These are phyloP conservation scores for Ditylenchus weischeri DNA, from an alignment of 2,888 invertebrate species.

Conservation along the genomic window DNA sequence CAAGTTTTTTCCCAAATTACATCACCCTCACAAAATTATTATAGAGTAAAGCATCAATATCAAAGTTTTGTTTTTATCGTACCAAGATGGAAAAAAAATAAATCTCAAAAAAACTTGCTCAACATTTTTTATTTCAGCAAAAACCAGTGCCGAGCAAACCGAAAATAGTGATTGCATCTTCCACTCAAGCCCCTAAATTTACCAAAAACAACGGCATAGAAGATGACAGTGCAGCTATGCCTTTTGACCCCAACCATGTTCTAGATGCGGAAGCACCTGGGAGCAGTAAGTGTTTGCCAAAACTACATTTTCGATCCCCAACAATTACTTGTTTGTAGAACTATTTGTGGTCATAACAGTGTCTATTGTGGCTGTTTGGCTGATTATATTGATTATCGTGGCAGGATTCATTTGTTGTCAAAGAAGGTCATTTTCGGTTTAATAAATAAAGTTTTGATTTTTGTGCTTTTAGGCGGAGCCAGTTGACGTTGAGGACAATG, in stretches of 20 bases:
- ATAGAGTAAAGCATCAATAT: too few species aligned
- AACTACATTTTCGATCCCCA: not conserved
- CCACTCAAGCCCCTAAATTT: slow-evolving; percentile 1
- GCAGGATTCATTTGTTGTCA: slow-evolving; percentile 54
- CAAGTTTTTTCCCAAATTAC: too few species aligned
- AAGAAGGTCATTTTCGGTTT: slow-evolving; percentile 30
- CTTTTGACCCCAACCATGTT: slow-evolving; percentile 31
- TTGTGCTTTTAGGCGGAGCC: slow-evolving; percentile 29
- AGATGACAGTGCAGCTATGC: slow-evolving; percentile 16
- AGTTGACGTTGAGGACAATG: slow-evolving; percentile 45
- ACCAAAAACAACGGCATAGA: not conserved
- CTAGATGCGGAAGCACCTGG: slow-evolving; percentile 30
- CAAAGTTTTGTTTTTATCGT: too few species aligned
- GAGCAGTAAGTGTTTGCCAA: slow-evolving; percentile 26
- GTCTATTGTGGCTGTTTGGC: slow-evolving; percentile 56
- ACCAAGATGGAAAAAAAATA: too few species aligned
- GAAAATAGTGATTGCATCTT: slow-evolving; percentile 20
- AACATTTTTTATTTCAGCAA: slow-evolving; percentile 16
- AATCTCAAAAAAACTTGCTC: not conserved
- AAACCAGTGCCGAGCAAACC: slow-evolving; percentile 20
- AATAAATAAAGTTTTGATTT: not conserved
- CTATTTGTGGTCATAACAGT: slow-evolving; percentile 51
- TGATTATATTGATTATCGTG: slow-evolving; percentile 53
- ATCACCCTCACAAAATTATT: too few species aligned
- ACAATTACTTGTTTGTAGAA: slow-evolving; percentile 23